Percentiles rank a stretch among this genome's conserved stretches.
Conservation (phyloP, 2,888 invertebrate species). For the Linyphia triangularis region DNA sequence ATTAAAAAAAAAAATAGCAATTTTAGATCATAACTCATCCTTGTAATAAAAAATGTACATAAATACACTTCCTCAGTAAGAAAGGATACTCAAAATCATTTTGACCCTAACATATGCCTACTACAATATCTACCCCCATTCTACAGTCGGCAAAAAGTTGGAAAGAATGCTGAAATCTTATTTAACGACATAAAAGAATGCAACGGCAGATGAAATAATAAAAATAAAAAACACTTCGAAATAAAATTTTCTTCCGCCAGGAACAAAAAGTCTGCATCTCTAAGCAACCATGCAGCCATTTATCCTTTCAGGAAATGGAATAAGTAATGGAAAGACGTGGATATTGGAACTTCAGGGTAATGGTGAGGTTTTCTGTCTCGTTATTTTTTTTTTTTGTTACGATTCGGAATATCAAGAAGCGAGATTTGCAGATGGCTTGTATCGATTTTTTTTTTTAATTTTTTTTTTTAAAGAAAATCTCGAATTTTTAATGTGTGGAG, state of each 20-base stretch:
- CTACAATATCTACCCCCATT: no score
- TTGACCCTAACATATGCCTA: no score
- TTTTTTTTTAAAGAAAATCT: no score
- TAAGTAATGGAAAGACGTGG: slow-evolving; percentile 15
- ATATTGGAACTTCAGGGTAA: slow-evolving; percentile 8
- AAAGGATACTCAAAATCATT: no score
- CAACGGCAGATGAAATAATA: not conserved
- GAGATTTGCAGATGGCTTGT: not conserved
- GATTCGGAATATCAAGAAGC: not conserved
- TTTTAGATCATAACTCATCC: no score
- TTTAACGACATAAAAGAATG: slow-evolving; percentile 3
- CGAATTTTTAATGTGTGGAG: no score
- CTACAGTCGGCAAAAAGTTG: no score
- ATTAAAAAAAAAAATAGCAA: no score
- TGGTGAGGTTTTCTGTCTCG: not conserved
- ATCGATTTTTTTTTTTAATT: no score
- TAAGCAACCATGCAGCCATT: not conserved
- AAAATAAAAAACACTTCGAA: not conserved
- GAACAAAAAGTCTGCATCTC: not conserved
- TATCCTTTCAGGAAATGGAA: slow-evolving; percentile 30
- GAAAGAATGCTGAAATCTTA: not conserved
- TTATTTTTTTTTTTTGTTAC: not conserved
- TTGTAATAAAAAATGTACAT: no score
- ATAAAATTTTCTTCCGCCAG: not conserved
- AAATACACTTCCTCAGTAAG: no score